Base-by-base conservation (phyloP, 1,140 invertebrate genomes). In the Drosophila virilis region DNA sequence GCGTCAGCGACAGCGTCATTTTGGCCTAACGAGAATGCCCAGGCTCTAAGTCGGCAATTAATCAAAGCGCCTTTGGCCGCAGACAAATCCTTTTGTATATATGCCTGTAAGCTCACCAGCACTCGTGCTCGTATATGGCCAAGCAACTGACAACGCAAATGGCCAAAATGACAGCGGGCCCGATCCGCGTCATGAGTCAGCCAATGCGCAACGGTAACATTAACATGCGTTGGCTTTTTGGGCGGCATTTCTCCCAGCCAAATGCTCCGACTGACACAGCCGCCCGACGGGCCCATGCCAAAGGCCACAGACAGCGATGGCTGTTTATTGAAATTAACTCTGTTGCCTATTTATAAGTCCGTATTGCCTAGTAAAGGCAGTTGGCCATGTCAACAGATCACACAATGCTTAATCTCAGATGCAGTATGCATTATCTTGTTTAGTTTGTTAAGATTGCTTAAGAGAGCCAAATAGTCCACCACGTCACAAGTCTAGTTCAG, bases 21-120 rank as follows among this genome's bases (percentile, higher is more conserved):
- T 71, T 55, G 51, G 75, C 78, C 82, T 88, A 86, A 86, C 83
- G 67, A 85, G 81, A 83, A 86, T 86, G 73, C 52, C 57, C 32
- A 65, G 67, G 59, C 80, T 84, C 84, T 78, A 80, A 89, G 84
- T 88, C 84, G 85, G 84, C 84, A 89, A 89, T 89, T 89, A 89
- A 89, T 89, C 84, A 89, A 89, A 89, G 84, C 84, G 77, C 84
- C 80, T 78, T 78, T 50, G 80, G 85, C 80, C 84, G 73, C 84
- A 71, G 70, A 84, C 84, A 90, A 84, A 89, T 89, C 74, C 84
- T 84, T 85, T 85, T 78, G 82, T 80, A 68, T 72, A 60, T 59
- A 37, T 10, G 37, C 85, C 74, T 78, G 81, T 80, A 60, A 48
- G 43, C 61, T 61, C 15, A 40, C 48, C 17, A 28, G 71, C 77